Percentiles rank a stretch among this genome's conserved stretches.
These are phyloP conservation scores for Orestias chungarensis DNA, from an alignment of 2,797 vertebrate genomes.

Conservation along the genomic window DNA sequence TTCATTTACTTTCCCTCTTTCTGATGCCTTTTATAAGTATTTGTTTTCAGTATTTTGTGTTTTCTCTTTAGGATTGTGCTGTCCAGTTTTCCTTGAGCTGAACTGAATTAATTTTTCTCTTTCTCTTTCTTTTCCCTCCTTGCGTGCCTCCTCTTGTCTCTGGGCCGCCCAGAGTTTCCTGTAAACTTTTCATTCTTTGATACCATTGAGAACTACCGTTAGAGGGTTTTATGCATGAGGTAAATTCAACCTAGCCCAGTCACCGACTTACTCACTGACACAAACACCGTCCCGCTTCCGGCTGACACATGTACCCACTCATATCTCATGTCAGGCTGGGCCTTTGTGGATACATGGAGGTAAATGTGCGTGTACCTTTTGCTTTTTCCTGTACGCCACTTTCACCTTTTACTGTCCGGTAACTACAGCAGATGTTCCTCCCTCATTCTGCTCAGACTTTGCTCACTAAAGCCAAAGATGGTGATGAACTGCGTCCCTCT, in stretches of 20 bases:
- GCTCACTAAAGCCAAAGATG: background rate
- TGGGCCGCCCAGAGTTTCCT: constrained; percentile 75
- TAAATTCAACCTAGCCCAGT: constrained; percentile 53
- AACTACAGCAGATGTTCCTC: background rate
- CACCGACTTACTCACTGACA: constrained; percentile 9
- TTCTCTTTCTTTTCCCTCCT: constrained; percentile 64
- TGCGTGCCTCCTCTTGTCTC: constrained; percentile 47
- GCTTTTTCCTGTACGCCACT: constrained; percentile 5
- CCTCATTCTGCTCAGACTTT: background rate
- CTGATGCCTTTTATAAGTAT: constrained; percentile 9
- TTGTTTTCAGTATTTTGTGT: background rate
- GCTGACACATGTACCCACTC: constrained; percentile 6
- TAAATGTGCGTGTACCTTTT: constrained; percentile 8
- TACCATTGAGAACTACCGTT: constrained; percentile 84
- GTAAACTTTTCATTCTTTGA: constrained; percentile 85
- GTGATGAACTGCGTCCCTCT: constrained; percentile 18
- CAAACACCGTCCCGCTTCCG: background rate
- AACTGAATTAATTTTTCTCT: constrained; percentile 70
- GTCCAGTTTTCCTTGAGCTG: constrained; percentile 52
- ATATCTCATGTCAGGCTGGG: background rate
- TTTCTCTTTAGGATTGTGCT: constrained; percentile 20
- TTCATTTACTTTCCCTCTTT: background rate
- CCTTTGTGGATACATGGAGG: background rate
- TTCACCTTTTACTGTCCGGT: background rate
- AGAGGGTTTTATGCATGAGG: constrained; percentile 77